Conservation (phyloP, 2,113 vertebrate species). For the Oceanodroma tethys region DNA sequence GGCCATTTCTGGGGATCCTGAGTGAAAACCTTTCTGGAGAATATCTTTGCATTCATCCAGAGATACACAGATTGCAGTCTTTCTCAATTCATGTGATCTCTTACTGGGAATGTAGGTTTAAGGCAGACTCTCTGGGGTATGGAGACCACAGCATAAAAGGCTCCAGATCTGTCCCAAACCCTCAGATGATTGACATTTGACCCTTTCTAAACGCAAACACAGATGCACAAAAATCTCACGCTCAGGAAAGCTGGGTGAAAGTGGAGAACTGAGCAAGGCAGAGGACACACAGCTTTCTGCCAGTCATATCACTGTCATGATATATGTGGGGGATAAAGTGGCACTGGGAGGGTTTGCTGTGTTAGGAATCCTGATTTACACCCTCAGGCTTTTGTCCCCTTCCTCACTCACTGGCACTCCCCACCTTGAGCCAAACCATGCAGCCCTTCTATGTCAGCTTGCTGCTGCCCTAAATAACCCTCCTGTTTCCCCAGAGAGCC, state of each 20-base stretch:
- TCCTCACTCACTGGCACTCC: background rate
- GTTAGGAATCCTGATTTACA: background rate
- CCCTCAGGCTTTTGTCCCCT: background rate
- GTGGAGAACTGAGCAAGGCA: background rate
- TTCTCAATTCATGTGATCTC: background rate
- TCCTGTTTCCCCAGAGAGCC: background rate
- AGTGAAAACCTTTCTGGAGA: fast-evolving
- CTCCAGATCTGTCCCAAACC: background rate
- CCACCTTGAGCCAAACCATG: background rate
- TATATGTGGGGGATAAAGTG: background rate
- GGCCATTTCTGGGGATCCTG: background rate
- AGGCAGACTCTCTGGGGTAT: background rate
- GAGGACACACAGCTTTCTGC: background rate
- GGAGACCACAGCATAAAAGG: fast-evolving
- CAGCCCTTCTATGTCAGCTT: background rate
- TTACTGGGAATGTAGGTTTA: background rate
- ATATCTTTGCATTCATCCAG: background rate
- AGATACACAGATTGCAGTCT: background rate
- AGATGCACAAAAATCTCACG: background rate
- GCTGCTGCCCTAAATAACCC: background rate
- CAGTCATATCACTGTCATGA: background rate
- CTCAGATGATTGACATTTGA: background rate
- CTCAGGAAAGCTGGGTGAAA: background rate
- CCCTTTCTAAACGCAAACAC: background rate
- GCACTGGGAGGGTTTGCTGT: background rate